Base-by-base conservation (phyloP, 1,140 invertebrate species). In the Anagrus nilaparvatae region DNA sequence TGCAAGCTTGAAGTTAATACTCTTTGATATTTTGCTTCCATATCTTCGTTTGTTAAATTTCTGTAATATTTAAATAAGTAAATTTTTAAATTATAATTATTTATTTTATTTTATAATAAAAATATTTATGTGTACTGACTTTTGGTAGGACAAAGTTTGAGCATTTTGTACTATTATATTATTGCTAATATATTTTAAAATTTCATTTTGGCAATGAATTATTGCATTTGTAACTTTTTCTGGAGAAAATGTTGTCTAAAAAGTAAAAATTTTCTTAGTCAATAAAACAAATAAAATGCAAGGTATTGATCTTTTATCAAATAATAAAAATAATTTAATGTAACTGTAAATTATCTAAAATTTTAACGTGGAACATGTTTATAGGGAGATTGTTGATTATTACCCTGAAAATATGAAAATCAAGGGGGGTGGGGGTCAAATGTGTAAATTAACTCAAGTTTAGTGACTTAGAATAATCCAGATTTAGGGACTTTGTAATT, bases 191-290 rank as follows among this genome's bases (percentile, higher is more conserved):
- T 78, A 83, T 46, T 74, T 66, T n/a, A 87, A 53, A 36, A 89
- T 81, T 67, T 88, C 84, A 40, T 72, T 62, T 53, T 85, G 79
- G 55, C 84, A 89, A 65, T 83, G 84, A 13, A 77, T 51, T 20
- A 90, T 72, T 6, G 82, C 86, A 56, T 82, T 79, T 10, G 72
- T 61, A 25, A 81, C 61, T 61, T 88, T 86, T 9, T 74, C 69
- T 8, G 63, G 49, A 33, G 84, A 77, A 63, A 92, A 91, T 8
- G 82, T 79, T 30, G 72, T 70, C 60, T 77, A 47, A 41, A 62
- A 63, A n/a, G n/a, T n/a, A n/a, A n/a, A n/a, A n/a, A n/a, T n/a
- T n/a, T n/a, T n/a, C n/a, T n/a, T n/a, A n/a, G n/a, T n/a, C n/a
- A n/a, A n/a, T n/a, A n/a, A n/a, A n/a, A n/a, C n/a, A n/a, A n/a